phyloP scores from a whole-genome alignment of 2,888 invertebrate species.

The Malachius bipustulatus region DNA sequence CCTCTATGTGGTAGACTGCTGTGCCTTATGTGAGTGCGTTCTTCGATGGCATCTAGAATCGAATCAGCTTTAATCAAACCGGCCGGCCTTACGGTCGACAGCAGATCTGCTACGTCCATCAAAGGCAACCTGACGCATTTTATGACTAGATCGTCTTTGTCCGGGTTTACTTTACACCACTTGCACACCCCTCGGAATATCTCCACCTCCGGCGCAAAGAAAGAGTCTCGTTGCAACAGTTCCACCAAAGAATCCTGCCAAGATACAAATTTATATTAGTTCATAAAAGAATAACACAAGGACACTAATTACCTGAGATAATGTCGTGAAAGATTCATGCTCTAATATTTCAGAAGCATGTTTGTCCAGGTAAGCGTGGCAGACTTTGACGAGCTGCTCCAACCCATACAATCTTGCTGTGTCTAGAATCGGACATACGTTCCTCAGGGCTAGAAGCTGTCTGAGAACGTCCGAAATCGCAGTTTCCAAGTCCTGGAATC shows the following conservation, averaged over 20 bases:
- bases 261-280: too few species aligned
- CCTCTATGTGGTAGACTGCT: constrained; percentile 79
- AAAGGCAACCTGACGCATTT: constrained; percentile 69
- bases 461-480: constrained; percentile 89
- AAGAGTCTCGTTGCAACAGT: constrained; percentile 82
- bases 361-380: constrained; percentile 81
- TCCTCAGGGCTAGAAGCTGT: constrained; percentile 73
- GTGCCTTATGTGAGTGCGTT: constrained; percentile 66
- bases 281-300: neutral
- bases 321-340: constrained; percentile 70
- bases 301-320: constrained; percentile 58
- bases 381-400: constrained; percentile 59
- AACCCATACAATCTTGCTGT: constrained; percentile 69
- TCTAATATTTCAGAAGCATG: constrained; percentile 76
- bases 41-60: constrained; percentile 88
- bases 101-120: constrained; percentile 76
- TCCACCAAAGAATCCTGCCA: constrained; percentile 65
- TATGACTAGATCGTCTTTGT: constrained; percentile 34
- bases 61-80: constrained; percentile 77
- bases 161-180: constrained; percentile 75
- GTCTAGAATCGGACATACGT: constrained; percentile 91
- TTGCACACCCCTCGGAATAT: constrained; percentile 82
- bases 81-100: constrained; percentile 81
- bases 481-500: constrained; percentile 81
- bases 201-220: constrained; percentile 91